Conservation (phyloP, 2,797 vertebrate species). For the Sebastolobus alascanus region DNA sequence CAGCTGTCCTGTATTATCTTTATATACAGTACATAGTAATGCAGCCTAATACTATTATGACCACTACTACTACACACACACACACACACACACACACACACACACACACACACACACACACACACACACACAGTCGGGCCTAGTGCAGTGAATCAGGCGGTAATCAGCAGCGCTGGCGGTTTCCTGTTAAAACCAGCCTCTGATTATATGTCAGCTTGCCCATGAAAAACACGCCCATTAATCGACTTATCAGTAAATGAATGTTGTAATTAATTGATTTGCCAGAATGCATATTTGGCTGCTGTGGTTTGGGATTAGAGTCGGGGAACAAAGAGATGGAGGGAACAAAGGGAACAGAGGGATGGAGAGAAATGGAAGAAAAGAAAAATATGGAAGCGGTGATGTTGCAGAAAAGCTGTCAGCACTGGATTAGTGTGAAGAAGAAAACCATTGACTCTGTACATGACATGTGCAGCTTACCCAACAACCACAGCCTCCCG, state of each 20-base stretch:
- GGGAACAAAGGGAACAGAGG: slow-evolving; percentile 6
- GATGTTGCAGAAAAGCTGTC: slow-evolving; percentile 60
- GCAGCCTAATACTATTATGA: neutral
- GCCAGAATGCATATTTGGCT: slow-evolving; percentile 70
- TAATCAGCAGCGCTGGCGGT: slow-evolving; percentile 54
- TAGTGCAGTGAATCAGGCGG: slow-evolving; percentile 39
- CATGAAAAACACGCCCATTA: slow-evolving; percentile 78
- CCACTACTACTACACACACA: neutral
- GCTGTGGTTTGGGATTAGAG: slow-evolving; percentile 48
- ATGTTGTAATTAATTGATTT: slow-evolving; percentile 83
- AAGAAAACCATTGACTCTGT: slow-evolving; percentile 41
- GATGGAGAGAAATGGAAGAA: neutral
- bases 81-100: neutral
- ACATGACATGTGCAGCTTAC: slow-evolving; percentile 19
- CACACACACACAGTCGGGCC: slow-evolving; percentile 2
- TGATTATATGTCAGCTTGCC: slow-evolving; percentile 75
- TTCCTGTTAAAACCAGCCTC: slow-evolving; percentile 63
- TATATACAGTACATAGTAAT: neutral
- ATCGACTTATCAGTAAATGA: slow-evolving; percentile 82
- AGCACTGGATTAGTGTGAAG: slow-evolving; percentile 53
- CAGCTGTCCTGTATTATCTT: neutral
- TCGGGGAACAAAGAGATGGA: slow-evolving; percentile 13
- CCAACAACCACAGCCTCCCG: neutral
- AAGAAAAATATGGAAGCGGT: slow-evolving; percentile 6
- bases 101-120: neutral